Evolutionary conservation across 1,140 invertebrate genomes (phyloP), one percentile per base, ranked within the genome.

Genomic region (Chrysopa pallens): DNA sequence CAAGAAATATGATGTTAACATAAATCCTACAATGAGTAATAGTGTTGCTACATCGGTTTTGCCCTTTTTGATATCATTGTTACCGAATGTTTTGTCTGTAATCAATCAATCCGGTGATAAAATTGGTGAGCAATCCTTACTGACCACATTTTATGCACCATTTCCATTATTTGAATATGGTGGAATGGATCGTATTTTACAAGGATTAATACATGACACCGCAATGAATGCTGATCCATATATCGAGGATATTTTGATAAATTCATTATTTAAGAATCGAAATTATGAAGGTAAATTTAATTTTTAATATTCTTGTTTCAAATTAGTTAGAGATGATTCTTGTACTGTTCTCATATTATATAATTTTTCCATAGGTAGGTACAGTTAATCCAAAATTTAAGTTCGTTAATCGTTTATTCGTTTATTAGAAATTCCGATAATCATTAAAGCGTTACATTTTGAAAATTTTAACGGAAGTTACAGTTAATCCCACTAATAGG

Each of bases 221-320:
- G 11, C 38, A 27, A 15, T 27, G 13, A 39, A 39, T 27, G 38
- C 17, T 39, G 38, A 39, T 28, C 9, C 38, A 8, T 9, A 27
- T 15, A 39, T 39, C 11, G 28, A 39, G 17, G 8, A 39, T 3
- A 4, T 39, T 23, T 27, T 39, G 38, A 39, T 39, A 6, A 39
- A 39, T 29, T 6, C 17, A 8, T 27, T 39, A 27, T 39, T 27
- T 39, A 39, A 39, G 27, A 27, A 39, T 39, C 7, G 6, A 8
- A 39, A 15, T 8, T 39, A 39, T 29, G 28, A 27, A 39, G 38
- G 38, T 39, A 38, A 13, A n/a, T n/a, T n/a, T n/a, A n/a, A n/a
- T n/a, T n/a, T n/a, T n/a, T n/a, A n/a, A n/a, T n/a, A n/a, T n/a
- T n/a, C n/a, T n/a, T n/a, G n/a, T n/a, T n/a, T n/a, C n/a, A n/a